phyloP scores from a whole-genome alignment of 1,140 invertebrate species.

The Drosophila mayri region DNA sequence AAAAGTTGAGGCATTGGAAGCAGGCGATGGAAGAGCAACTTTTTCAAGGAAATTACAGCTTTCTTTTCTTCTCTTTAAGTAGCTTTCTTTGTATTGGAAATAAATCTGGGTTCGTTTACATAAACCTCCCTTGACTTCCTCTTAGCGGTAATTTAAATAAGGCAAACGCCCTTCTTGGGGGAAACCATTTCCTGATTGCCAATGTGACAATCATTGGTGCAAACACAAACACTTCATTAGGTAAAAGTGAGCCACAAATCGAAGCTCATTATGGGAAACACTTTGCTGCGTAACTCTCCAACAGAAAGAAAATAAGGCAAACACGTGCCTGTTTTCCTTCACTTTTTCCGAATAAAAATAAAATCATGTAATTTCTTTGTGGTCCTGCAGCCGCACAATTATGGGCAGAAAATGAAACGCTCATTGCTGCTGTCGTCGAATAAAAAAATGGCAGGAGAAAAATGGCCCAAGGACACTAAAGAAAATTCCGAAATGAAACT shows the following conservation, averaged over 20 bases:
- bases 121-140: background rate
- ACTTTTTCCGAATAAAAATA: slow-evolving; percentile 42
- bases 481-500: slow-evolving; percentile 24
- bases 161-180: slow-evolving; percentile 1
- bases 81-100: slow-evolving; percentile 12
- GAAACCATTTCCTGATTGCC: slow-evolving; percentile 38
- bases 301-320: slow-evolving; percentile 24
- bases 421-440: slow-evolving; percentile 37
- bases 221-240: slow-evolving; percentile 39
- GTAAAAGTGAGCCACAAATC: slow-evolving; percentile 30
- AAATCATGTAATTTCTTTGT: slow-evolving; percentile 62
- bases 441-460: slow-evolving; percentile 33
- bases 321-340: slow-evolving; percentile 57
- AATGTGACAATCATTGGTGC: slow-evolving; percentile 32
- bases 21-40: background rate
- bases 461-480: slow-evolving; percentile 41
- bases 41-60: background rate
- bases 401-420: slow-evolving; percentile 73
- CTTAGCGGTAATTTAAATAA: slow-evolving; percentile 35
- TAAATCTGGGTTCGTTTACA: background rate
- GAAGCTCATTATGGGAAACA: slow-evolving; percentile 51
- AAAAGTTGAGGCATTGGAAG: background rate
- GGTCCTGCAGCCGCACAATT: slow-evolving; percentile 55
- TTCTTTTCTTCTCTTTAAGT: background rate
- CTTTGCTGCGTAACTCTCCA: background rate